Conservation (phyloP, 92 coral and sea anemone species). For the Epizoanthus rinbou region DNA sequence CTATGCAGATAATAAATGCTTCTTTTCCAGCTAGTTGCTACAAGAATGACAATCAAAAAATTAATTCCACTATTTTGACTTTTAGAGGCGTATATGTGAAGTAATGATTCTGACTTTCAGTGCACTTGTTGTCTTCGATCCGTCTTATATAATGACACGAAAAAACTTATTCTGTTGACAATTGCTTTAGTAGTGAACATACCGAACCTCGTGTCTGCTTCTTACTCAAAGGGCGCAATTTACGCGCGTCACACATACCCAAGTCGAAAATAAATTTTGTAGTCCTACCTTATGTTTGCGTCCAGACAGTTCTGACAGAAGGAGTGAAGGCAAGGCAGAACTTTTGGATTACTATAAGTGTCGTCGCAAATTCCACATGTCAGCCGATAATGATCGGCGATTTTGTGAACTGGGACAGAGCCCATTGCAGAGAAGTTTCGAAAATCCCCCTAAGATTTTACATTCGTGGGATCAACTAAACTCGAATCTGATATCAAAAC, state of each 20-base stretch:
- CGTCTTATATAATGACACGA: too few species aligned
- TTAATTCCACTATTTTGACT: too few species aligned
- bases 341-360: constrained; percentile 83
- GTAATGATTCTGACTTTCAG: too few species aligned
- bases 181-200: too few species aligned
- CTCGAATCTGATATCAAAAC: background rate
- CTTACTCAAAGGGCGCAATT: background rate
- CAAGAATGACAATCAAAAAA: too few species aligned
- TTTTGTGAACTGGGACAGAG: constrained; percentile 78
- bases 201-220: too few species aligned
- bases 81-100: too few species aligned
- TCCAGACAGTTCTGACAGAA: constrained; percentile 85
- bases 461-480: background rate
- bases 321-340: constrained; percentile 84
- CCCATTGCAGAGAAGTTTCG: constrained; percentile 49
- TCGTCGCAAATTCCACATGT: constrained; percentile 80
- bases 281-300: constrained; percentile 68
- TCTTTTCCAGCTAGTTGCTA: too few species aligned
- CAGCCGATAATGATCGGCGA: constrained; percentile 78
- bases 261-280: background rate
- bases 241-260: background rate
- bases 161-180: too few species aligned
- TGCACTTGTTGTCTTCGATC: too few species aligned
- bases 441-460: background rate
- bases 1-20: too few species aligned